These are phyloP conservation scores for Gyps fulvus DNA, from an alignment of 2,113 vertebrate genomes.

Conservation along the genomic window DNA sequence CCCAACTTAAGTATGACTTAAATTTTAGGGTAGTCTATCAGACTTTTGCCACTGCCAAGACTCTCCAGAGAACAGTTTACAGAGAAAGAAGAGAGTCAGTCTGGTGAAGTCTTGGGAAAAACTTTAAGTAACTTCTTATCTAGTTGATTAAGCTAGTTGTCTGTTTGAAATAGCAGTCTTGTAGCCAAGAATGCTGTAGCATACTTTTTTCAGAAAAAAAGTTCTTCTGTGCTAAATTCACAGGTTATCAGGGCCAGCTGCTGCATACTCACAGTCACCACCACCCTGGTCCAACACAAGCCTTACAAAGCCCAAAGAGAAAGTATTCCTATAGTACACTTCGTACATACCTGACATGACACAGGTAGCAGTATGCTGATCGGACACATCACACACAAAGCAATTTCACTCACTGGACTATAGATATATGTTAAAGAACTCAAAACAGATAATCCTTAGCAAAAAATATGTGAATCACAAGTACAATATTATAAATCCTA, in stretches of 20 bases:
- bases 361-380: accelerated
- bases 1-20: not conserved
- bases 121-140: not conserved
- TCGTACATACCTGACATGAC: not conserved
- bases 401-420: not conserved
- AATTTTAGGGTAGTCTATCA: not conserved
- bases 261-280: not conserved
- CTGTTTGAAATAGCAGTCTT: not conserved
- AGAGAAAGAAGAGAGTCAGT: not conserved
- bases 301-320: not conserved
- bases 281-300: not conserved
- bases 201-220: not conserved
- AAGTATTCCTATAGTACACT: not conserved
- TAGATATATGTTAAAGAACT: not conserved
- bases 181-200: not conserved
- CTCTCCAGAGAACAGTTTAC: not conserved
- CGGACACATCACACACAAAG: not conserved
- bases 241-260: not conserved
- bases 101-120: not conserved
- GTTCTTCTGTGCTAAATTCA: not conserved
- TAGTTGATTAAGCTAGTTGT: not conserved
- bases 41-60: not conserved
- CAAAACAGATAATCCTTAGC: not conserved
- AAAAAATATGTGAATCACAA: not conserved
- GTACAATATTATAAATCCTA: not conserved